A percentile compares a stretch with the other conserved stretches of the same genome.
Evolutionary conservation across 2,113 vertebrate genomes (phyloP).

Genomic region (Megaleporinus macrocephalus): DNA sequence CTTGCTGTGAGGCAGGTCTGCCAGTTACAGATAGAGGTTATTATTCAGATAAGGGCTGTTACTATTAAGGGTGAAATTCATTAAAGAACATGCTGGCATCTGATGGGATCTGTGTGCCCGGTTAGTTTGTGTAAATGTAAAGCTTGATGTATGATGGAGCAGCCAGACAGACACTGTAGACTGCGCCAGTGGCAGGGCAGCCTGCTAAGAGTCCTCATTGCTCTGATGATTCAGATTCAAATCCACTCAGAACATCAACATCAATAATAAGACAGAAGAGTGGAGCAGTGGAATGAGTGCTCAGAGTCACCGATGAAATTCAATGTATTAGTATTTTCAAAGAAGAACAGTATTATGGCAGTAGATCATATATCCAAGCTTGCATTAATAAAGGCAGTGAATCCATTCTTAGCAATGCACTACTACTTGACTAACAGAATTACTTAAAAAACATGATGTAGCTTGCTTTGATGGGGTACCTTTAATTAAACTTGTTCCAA

Average conservation of each 20-base stretch:
- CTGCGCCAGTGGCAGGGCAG: slow-evolving; percentile 11
- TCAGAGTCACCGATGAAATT: slow-evolving; percentile 6
- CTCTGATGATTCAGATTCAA: slow-evolving; percentile 60
- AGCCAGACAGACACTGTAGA: slow-evolving; percentile 6
- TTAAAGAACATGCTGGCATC: background rate
- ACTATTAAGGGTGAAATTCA: background rate
- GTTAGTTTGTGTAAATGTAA: background rate
- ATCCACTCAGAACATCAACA: slow-evolving; percentile 55
- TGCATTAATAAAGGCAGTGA: background rate
- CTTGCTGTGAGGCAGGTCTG: background rate
- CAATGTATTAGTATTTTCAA: background rate
- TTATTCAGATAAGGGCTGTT: background rate
- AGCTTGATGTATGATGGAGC: background rate
- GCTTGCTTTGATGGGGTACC: no score
- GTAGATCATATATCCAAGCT: background rate
- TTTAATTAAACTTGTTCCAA: no score
- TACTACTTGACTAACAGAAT: no score
- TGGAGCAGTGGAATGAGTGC: slow-evolving; percentile 21
- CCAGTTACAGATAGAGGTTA: background rate
- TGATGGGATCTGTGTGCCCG: background rate
- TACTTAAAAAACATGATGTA: no score
- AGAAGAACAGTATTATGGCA: no score
- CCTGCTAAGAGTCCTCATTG: slow-evolving; percentile 49
- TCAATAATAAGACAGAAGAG: slow-evolving; percentile 48
- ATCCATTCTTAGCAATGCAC: no score